Base-by-base conservation (phyloP, 2,113 vertebrate genomes). In the Vulpes vulpes region DNA sequence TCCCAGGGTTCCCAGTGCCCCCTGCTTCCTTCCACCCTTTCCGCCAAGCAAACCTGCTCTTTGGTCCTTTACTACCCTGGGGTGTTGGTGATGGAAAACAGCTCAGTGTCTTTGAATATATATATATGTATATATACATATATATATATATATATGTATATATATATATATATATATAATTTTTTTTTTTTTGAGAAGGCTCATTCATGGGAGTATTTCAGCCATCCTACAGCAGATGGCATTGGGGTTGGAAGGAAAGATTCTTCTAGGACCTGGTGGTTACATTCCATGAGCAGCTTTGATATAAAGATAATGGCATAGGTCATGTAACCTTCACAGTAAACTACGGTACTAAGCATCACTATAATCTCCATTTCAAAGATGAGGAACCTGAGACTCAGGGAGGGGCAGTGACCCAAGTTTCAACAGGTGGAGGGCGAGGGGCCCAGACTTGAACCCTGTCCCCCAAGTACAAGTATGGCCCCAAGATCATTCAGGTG, bases 1-100 rank as follows among this genome's bases (percentile, higher is more conserved):
- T 3, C 2, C 2, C 9, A 3, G 65, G 69, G 49, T 2, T 7
- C 43, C 60, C n/a, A 59, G 27, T 0, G 20, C 6, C 25, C 55
- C 12, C 79, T 27, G 32, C 53, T 30, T 16, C 51, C 43, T 12
- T 32, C 35, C 11, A 55, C 27, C 12, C 23, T 73, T 20, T 14
- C 49, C 62, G 7, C 23, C 17, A 92, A 59, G 19, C 59, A 67
- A 11, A 25, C 49, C 22, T 81, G 62, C n/a, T 71, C 27, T 92
- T 57, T 30, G 7, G 0, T 57, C 35, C 20, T 83, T 55, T 43
- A 11, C 8, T 69, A 12, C 27, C 43, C 43, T 27, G 19, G 25
- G 19, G 35, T 43, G 22, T 80, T 55, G 10, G 9, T 10, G 32
- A 88, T 1, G 32, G 64, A 16, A 23, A 49, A 62, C 38, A 83